Percentiles rank a stretch among this genome's conserved stretches.
phyloP scores from a whole-genome alignment of 1,140 invertebrate species.

The Ectropis grisescens region DNA sequence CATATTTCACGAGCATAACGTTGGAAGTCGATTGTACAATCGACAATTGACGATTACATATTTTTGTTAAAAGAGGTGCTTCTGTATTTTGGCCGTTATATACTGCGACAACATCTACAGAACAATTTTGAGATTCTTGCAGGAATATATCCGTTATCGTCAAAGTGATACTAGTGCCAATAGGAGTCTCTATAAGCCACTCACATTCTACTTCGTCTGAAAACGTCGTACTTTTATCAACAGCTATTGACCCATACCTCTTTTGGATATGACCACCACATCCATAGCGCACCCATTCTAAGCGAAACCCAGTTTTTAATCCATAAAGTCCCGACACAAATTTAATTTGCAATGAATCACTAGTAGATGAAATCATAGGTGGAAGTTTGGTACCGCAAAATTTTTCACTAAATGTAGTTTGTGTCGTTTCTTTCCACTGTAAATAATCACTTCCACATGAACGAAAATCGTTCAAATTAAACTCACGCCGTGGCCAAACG shows the following conservation, averaged over 20 bases:
- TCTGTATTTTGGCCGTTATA: slow-evolving; percentile 74
- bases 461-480: too few species aligned
- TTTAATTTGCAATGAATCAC: slow-evolving; percentile 77
- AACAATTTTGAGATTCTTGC: slow-evolving; percentile 74
- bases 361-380: slow-evolving; percentile 73
- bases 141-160: slow-evolving; percentile 79
- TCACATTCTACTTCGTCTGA: slow-evolving; percentile 75
- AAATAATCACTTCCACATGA: slow-evolving; percentile 31
- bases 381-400: slow-evolving; percentile 78
- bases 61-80: slow-evolving; percentile 71
- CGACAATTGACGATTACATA: slow-evolving; percentile 73
- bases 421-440: slow-evolving; percentile 39
- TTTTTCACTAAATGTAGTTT: slow-evolving; percentile 47
- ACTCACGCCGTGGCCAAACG: neutral
- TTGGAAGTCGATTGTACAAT: slow-evolving; percentile 30
- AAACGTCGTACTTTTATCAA: slow-evolving; percentile 57
- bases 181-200: slow-evolving; percentile 79
- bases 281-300: slow-evolving; percentile 74
- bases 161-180: slow-evolving; percentile 78
- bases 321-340: slow-evolving; percentile 73
- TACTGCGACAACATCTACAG: slow-evolving; percentile 77
- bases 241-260: slow-evolving; percentile 62
- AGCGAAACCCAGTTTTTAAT: slow-evolving; percentile 69
- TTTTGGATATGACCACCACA: slow-evolving; percentile 73
- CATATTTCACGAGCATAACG: slow-evolving; percentile 32